Base-by-base conservation (phyloP, 2,113 vertebrate species). In the Forbesichthys papilliferus region DNA sequence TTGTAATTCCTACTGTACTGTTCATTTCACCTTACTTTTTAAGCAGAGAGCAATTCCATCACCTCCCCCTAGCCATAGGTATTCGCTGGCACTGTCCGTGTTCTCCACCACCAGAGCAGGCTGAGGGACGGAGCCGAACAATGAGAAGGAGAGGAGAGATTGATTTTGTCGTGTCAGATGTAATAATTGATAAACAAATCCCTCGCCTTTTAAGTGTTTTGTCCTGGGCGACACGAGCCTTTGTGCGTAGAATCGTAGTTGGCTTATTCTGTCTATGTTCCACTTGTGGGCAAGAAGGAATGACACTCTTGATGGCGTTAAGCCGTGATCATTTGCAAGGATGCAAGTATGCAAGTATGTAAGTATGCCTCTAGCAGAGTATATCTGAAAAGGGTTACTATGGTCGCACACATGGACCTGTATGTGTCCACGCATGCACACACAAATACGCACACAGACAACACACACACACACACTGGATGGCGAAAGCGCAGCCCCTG, bases 171-270 rank as follows among this genome's bases (percentile, higher is more conserved):
- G 74, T 87, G 79, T 89, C 80, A 88, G 82, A 84, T 84, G 74
- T 90, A 89, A 89, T 84, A 86, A 86, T 77, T 77, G 84, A 86
- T 88, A 88, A 86, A 79, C 89, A 79, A 88, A 90, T 90, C 84
- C 78, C 74, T 68, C 64, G 48, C 7, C 61, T 85, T 71, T 80
- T 79, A 60, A 78, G 69, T 79, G 36, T 79, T 78, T 68, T 76
- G 71, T 66, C 57, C 27, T 48, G 20, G 79, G 83, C 53, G 78
- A 75, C 66, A 55, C 64, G 34, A 66, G 61, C 64, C 77, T 89
- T 84, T 83, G 81, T 83, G 55, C 60, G 72, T 80, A 46, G 34
- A 81, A 84, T 88, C 79, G 68, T 56, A 77, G 73, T 73, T 82
- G 65, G 73, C 71, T 78, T 76, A 63, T 68, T 78, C 54, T 46